These are phyloP conservation scores for Dysdera silvatica DNA, from an alignment of 1,140 invertebrate species.

Conservation along the genomic window DNA sequence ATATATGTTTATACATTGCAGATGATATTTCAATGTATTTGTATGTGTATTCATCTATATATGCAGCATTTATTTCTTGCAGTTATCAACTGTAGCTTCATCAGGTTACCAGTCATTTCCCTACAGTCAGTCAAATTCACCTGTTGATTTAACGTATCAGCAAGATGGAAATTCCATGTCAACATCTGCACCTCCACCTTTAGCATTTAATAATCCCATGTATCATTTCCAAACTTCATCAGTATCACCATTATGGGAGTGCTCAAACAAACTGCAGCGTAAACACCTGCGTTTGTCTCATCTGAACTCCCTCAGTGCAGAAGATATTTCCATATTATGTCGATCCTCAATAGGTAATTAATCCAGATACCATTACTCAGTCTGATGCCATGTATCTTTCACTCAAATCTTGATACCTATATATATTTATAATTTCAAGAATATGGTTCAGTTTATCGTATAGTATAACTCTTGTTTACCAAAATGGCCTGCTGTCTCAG, in stretches of 20 bases:
- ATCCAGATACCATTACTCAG: too few relatives aligned
- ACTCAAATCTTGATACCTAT: too few relatives aligned
- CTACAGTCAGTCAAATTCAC: constrained; percentile 79
- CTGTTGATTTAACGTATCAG: constrained; percentile 60
- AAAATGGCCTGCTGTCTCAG: too few relatives aligned
- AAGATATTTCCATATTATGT: constrained; percentile 32
- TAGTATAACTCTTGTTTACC: too few relatives aligned
- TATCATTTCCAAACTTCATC: constrained; percentile 48
- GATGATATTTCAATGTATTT: too few relatives aligned
- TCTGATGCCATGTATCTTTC: too few relatives aligned
- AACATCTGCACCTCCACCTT: constrained; percentile 47
- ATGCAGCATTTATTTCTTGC: background rate
- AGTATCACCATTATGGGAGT: constrained; percentile 3
- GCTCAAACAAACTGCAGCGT: constrained; percentile 2
- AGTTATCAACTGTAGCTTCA: constrained; percentile 70
- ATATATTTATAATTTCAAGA: too few relatives aligned
- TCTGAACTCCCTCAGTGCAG: constrained; percentile 37
- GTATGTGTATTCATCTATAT: too few relatives aligned
- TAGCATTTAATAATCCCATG: constrained; percentile 79
- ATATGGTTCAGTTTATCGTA: too few relatives aligned
- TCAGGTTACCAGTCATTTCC: constrained; percentile 86
- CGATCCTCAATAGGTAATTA: constrained; percentile 16
- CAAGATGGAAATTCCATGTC: constrained; percentile 29
- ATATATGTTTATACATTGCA: too few relatives aligned
- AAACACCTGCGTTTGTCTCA: constrained; percentile 19